These are phyloP conservation scores for Myxocyprinus asiaticus DNA, from an alignment of 2,113 vertebrate species.

Conservation along the genomic window DNA sequence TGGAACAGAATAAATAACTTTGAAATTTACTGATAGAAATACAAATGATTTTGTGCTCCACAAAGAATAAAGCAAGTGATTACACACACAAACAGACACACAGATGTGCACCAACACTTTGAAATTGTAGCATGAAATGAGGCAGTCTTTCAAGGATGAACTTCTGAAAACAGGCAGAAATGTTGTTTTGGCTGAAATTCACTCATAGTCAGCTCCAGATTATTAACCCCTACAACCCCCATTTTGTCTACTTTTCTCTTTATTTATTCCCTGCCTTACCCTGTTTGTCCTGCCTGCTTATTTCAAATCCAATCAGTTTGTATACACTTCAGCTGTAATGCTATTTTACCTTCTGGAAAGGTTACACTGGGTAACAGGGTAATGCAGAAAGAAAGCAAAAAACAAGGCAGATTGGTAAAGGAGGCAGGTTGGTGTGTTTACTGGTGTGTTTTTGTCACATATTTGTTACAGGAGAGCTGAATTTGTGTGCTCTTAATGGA, in stretches of 20 bases:
- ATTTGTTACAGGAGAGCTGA: slow-evolving; percentile 4
- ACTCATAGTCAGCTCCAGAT: background rate
- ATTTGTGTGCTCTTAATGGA: background rate
- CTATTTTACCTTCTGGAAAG: slow-evolving; percentile 61
- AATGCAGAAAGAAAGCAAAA: too few species aligned
- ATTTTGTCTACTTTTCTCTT: slow-evolving; percentile 13
- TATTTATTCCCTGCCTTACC: slow-evolving; percentile 60
- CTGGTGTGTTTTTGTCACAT: background rate
- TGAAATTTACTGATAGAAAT: background rate
- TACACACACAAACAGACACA: background rate
- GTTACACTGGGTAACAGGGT: slow-evolving; percentile 49
- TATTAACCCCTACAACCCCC: slow-evolving; percentile 13
- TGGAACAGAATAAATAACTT: background rate
- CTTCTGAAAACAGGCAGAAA: background rate
- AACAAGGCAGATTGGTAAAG: background rate
- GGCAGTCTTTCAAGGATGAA: slow-evolving; percentile 11
- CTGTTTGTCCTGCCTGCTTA: slow-evolving; percentile 48
- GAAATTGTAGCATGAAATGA: background rate
- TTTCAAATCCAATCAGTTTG: slow-evolving; percentile 63
- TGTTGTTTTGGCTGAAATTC: slow-evolving; percentile 3
- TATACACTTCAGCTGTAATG: slow-evolving; percentile 63
- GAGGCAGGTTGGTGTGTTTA: background rate
- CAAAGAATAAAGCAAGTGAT: too few species aligned
- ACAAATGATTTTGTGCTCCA: too few species aligned
- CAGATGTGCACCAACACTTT: background rate